Conservation (phyloP, 2,113 vertebrate genomes). For the Entomyzon cyanotis region DNA sequence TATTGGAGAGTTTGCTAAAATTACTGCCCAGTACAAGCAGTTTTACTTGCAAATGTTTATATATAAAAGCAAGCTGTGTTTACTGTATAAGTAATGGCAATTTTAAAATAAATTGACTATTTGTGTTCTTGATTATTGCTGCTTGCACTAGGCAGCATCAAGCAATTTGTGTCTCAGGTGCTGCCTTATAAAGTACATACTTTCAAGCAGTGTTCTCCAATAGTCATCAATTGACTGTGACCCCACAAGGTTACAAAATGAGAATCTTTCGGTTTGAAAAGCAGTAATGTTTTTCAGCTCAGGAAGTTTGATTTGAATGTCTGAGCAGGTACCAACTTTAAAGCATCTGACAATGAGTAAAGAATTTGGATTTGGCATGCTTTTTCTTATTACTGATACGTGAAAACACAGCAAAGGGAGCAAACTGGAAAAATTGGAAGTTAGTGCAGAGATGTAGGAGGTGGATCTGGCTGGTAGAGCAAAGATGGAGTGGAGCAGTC, state of each 20-base stretch:
- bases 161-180: not conserved
- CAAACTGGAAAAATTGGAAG: not conserved
- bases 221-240: not conserved
- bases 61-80: not conserved
- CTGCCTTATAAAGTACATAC: not conserved
- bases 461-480: not conserved
- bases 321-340: slow-evolving; percentile 1
- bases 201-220: not conserved
- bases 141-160: not conserved
- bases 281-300: not conserved
- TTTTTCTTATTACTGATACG: not conserved
- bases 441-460: not conserved
- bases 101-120: slow-evolving; percentile 11
- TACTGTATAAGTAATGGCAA: not conserved
- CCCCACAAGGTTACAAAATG: not conserved
- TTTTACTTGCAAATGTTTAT: not conserved
- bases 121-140: not conserved
- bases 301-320: not conserved
- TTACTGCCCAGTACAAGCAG: not conserved
- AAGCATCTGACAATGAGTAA: not conserved
- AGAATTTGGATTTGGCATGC: slow-evolving; percentile 5
- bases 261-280: not conserved
- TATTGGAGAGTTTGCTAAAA: not conserved
- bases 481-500: not conserved
- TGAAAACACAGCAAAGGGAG: not conserved